Evolutionary conservation across 2,797 vertebrate species (phyloP), one percentile per base, ranked within the genome.

Genomic region (Steatocranus sp.): DNA sequence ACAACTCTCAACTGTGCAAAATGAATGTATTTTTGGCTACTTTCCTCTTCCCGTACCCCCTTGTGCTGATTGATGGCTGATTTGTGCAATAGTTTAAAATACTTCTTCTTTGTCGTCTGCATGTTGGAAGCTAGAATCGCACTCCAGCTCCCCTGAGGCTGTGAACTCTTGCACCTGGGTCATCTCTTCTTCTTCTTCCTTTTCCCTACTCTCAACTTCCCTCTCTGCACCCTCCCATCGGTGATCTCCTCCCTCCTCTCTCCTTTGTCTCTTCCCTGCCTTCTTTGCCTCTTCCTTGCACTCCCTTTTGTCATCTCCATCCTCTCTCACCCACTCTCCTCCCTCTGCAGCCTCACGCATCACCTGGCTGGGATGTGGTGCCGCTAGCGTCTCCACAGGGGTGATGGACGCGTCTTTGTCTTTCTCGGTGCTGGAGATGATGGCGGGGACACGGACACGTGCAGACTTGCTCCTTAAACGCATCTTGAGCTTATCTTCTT

Each of bases 401-500:
- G 78, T 83, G 73, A 80, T 6, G 2, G 15, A 17, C 1, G 20
- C 3, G 6, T 88, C 84, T 8, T 75, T 58, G 0, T 73, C 77
- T 4, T 76, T 84, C 17, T 82, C 76, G 0, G 66, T 11, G 8
- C 6, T 43, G 36, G 58, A 79, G 51, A 66, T 3, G 23, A 76
- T 15, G 53, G 76, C 23, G 0, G 27, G 82, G 14, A 43, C 46
- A 34, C 90, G 92, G 3, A 89, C 89, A 2, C 83, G 90, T 0
- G 95, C 93, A 0, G 96, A 95, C 88, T 92, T 95, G 70, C 86
- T 82, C 85, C 92, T 86, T 75, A 97, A 89, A 23, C 78, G 95
- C 76, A 89, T 94, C 78, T 94, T 96, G 63, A 95, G 87, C 90
- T 97, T 90, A 2, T 97, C 93, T 92, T 97, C 95, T 80, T 87